Conservation (phyloP, 2,888 invertebrate genomes). For the Eutolmus rufibarbis region DNA sequence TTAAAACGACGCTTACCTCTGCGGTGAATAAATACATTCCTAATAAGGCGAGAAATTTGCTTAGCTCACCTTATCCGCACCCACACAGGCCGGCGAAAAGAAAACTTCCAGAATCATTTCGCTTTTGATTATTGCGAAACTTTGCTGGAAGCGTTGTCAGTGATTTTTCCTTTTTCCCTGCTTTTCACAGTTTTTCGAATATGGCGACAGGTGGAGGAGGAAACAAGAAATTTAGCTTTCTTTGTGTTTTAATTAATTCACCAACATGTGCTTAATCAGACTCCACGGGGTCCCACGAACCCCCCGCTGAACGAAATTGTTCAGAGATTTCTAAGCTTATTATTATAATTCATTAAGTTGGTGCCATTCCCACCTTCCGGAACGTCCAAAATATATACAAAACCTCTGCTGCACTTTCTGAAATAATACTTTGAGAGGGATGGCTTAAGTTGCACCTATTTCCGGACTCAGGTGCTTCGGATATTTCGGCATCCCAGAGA, state of each 20-base stretch:
- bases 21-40: slow-evolving; percentile 18
- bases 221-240: background rate
- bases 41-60: slow-evolving; percentile 9
- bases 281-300: background rate
- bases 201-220: background rate
- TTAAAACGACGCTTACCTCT: slow-evolving; percentile 14
- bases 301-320: background rate
- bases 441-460: background rate
- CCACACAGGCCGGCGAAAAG: background rate
- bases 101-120: background rate
- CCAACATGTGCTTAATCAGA: background rate
- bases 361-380: background rate
- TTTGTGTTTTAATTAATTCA: background rate
- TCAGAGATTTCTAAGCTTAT: background rate
- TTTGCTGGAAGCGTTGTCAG: background rate
- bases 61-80: background rate
- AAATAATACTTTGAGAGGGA: background rate
- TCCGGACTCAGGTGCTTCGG: background rate
- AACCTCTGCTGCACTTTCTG: background rate
- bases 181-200: background rate
- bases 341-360: slow-evolving; percentile 25
- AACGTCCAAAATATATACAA: background rate
- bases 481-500: background rate
- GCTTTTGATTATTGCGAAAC: background rate
- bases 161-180: background rate